Evolutionary conservation across 1,140 invertebrate species (phyloP), one percentile per base, ranked within the genome.

Genomic region (Drosophila lowei): DNA sequence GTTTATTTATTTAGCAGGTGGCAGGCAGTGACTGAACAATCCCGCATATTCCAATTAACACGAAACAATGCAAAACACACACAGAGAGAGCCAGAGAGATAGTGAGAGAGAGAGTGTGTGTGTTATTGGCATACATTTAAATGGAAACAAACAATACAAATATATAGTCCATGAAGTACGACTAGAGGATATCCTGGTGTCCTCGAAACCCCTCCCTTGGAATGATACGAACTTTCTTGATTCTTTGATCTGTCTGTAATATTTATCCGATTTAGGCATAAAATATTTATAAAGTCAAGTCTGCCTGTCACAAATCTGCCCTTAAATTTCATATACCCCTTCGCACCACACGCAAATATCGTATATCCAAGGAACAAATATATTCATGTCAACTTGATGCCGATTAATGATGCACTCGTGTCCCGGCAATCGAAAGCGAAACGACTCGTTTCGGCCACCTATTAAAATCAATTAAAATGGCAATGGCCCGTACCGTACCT

Each of bases 1-100:
- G 74, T 78, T 78, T 74, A 84, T 81, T 81, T 83, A 83, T 81
- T 81, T 78, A 83, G 70, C 79, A 81, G 79, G 79, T 81, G 78
- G 44, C 43, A 58, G 34, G 34, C 34, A 38, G 47, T 61, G 66
- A 72, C 63, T 68, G 66, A 57, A 41, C 44, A 57, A 68, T 49
- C 66, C 66, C 46, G 63, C 34, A 70, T 70, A 83, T 83, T 81
- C 64, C 79, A 81, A 81, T 81, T 83, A 83, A 84, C 74, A 78
- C 79, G 53, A 58, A 18, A 13, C 43, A 55, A 34, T 38, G 50
- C 44, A 55, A 57, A 68, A 57, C 34, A 41, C 38, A 30, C 49
- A 49, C 66, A 66, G 49, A 68, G 55, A 57, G n/a, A 25, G 8
- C 11, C 23, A 42, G 60, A 25, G 23, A 25, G 4, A 23, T 23